Conservation (phyloP, 2,797 vertebrate species). For the Halcyon smyrnensis region DNA sequence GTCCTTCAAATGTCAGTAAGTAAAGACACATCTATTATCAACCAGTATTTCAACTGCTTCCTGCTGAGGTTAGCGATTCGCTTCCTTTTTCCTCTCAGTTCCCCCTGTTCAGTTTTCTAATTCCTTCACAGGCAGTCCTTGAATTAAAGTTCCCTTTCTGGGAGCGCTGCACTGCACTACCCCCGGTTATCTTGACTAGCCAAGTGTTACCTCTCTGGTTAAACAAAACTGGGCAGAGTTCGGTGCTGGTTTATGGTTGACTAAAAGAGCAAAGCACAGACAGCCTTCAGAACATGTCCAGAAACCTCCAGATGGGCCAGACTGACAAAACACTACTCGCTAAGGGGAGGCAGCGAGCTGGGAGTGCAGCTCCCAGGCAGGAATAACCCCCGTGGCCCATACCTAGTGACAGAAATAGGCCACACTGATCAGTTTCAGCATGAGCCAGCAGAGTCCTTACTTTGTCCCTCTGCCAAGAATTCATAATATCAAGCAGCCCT, state of each 20-base stretch:
- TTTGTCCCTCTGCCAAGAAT: not conserved
- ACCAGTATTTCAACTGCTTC: not conserved
- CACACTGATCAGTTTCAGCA: not conserved
- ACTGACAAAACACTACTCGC: not conserved
- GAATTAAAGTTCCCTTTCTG: not conserved
- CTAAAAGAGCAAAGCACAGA: not conserved
- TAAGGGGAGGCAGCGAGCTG: not conserved
- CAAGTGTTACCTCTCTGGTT: not conserved
- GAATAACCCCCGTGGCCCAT: not conserved
- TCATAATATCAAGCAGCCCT: not conserved
- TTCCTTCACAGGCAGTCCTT: not conserved
- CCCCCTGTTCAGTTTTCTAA: not conserved
- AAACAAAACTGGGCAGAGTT: not conserved
- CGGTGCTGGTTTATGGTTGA: not conserved
- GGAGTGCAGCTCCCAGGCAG: constrained; percentile 2
- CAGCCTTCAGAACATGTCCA: not conserved
- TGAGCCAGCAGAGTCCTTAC: not conserved
- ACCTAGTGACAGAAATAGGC: constrained; percentile 42
- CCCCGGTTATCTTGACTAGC: not conserved
- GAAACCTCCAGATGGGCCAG: not conserved
- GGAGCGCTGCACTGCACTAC: not conserved
- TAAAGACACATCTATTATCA: not conserved
- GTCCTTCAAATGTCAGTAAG: not conserved
- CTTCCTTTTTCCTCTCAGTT: not conserved
- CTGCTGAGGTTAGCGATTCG: fast-evolving